A percentile compares a stretch with the other conserved stretches of the same genome.
Conservation (phyloP, 2,113 vertebrate genomes). For the Microtus pennsylvanicus region DNA sequence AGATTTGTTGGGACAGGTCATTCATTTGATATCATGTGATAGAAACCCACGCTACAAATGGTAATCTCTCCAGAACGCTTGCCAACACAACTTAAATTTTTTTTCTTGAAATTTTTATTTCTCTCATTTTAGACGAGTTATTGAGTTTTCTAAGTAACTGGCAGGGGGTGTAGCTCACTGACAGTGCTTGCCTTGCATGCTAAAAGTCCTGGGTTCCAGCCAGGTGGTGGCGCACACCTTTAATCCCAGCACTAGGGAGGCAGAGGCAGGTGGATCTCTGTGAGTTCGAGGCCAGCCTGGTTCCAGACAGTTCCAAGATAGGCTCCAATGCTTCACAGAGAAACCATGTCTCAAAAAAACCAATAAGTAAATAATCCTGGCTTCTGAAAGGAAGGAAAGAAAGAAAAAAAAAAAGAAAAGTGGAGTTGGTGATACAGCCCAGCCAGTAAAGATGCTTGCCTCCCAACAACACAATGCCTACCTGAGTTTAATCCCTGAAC, state of each 20-base stretch:
- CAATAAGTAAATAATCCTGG: too few relatives aligned
- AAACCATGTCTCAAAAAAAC: too few relatives aligned
- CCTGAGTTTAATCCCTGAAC: background rate
- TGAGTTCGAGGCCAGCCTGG: too few relatives aligned
- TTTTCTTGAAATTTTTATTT: slow-evolving; percentile 42
- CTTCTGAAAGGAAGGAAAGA: too few relatives aligned
- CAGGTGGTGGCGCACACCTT: too few relatives aligned
- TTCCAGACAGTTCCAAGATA: too few relatives aligned
- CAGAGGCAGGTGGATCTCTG: too few relatives aligned
- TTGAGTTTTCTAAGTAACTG: background rate
- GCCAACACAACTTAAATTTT: background rate
- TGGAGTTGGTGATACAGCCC: too few relatives aligned
- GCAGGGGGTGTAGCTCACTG: background rate
- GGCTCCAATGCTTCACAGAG: too few relatives aligned
- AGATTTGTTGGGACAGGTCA: slow-evolving; percentile 33
- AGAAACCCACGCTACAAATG: slow-evolving; percentile 42
- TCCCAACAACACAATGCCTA: background rate
- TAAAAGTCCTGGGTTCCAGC: background rate
- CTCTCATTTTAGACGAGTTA: background rate
- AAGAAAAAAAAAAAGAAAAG: too few relatives aligned
- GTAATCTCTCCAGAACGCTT: background rate
- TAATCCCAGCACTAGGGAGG: too few relatives aligned
- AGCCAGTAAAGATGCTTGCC: background rate
- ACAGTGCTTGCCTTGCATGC: background rate
- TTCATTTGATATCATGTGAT: slow-evolving; percentile 6